A percentile compares a stretch with the other conserved stretches of the same genome.
Conservation (phyloP, 2,888 invertebrate species). For the Drosophila neonasuta region DNA sequence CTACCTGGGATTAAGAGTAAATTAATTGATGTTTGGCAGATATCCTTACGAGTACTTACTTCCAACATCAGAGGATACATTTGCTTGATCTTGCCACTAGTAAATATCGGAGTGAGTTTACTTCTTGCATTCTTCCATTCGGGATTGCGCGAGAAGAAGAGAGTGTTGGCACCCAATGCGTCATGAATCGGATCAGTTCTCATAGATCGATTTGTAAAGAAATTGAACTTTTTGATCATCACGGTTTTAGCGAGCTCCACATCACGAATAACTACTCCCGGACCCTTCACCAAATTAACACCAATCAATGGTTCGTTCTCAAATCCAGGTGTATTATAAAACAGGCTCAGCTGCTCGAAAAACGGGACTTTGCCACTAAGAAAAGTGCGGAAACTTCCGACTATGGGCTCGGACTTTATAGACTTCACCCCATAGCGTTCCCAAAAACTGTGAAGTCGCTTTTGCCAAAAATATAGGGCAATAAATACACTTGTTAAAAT, state of each 20-base stretch:
- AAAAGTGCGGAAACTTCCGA: neutral
- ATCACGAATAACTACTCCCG: neutral
- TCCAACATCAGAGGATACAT: neutral
- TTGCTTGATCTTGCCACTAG: neutral
- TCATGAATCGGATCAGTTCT: neutral
- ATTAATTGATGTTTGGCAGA: neutral
- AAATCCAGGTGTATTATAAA: neutral
- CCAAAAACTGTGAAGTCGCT: neutral
- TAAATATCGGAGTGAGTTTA: neutral
- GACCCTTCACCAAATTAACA: neutral
- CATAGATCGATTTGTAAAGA: neutral
- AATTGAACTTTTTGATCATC: constrained; percentile 1
- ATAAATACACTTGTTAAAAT: neutral
- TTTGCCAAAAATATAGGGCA: neutral
- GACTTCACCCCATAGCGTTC: neutral
- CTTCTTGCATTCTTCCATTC: neutral
- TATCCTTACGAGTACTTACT: neutral
- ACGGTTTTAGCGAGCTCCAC: neutral
- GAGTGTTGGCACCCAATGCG: neutral
- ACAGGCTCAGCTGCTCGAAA: neutral
- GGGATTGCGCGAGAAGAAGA: neutral
- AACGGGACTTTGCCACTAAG: neutral
- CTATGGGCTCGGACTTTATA: neutral
- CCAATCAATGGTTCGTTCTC: constrained; percentile 1
- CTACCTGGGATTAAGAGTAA: neutral